phyloP scores from a whole-genome alignment of 2,113 vertebrate species.

The Lucifuga dentata region DNA sequence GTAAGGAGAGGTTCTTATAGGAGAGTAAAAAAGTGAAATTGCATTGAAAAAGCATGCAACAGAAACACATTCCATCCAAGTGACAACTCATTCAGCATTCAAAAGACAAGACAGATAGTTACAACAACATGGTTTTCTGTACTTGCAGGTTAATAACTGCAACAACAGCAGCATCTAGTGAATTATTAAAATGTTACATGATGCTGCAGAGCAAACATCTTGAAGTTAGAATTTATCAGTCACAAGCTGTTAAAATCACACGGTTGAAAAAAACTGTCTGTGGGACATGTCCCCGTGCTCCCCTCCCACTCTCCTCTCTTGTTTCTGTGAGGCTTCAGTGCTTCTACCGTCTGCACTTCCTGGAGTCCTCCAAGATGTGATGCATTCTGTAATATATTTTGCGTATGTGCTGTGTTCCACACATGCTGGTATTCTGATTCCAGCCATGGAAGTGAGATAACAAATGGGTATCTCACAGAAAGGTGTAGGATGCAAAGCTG shows the following conservation, averaged over 20 bases:
- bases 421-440: not conserved
- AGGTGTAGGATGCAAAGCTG: not conserved
- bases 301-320: slow-evolving; percentile 43
- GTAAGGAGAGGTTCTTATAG: slow-evolving; percentile 57
- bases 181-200: slow-evolving; percentile 44
- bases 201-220: slow-evolving; percentile 45
- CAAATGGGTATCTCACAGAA: no score
- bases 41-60: slow-evolving; percentile 62
- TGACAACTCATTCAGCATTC: slow-evolving; percentile 51
- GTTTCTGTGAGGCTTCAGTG: slow-evolving; percentile 44
- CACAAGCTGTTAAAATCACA: slow-evolving; percentile 54
- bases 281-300: slow-evolving; percentile 45
- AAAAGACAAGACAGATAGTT: slow-evolving; percentile 13
- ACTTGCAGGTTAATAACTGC: not conserved
- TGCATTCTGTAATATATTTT: slow-evolving; percentile 28
- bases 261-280: slow-evolving; percentile 27
- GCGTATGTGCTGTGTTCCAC: not conserved
- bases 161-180: slow-evolving; percentile 16
- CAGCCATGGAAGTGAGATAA: no score
- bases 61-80: slow-evolving; percentile 48
- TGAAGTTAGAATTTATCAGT: slow-evolving; percentile 31
- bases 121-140: slow-evolving; percentile 11
- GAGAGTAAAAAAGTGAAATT: slow-evolving; percentile 55
- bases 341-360: slow-evolving; percentile 70
- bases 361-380: slow-evolving; percentile 56